Percentiles rank a stretch among this genome's conserved stretches.
These are phyloP conservation scores for Oryzaephilus surinamensis DNA, from an alignment of 1,140 invertebrate genomes.

Conservation along the genomic window DNA sequence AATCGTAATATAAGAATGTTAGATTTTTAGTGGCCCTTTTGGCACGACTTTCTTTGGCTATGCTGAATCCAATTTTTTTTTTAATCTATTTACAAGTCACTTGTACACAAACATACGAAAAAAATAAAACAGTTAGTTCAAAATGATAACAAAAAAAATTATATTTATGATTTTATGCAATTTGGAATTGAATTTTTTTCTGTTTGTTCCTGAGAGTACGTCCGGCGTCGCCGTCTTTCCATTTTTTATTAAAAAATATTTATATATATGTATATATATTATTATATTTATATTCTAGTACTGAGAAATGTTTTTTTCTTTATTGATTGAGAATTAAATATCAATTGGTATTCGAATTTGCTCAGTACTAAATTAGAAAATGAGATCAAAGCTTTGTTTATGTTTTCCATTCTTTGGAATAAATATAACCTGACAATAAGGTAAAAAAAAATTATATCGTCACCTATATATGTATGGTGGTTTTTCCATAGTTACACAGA, in stretches of 20 bases:
- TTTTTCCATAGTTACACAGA: slow-evolving; percentile 12
- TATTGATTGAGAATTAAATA: slow-evolving; percentile 5
- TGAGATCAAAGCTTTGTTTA: slow-evolving; percentile 36
- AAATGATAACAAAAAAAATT: slow-evolving; percentile 1
- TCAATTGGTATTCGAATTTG: neutral
- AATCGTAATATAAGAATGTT: too few relatives aligned
- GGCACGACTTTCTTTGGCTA: slow-evolving; percentile 33
- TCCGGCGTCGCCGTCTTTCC: too few relatives aligned
- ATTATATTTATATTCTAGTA: too few relatives aligned
- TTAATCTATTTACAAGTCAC: slow-evolving; percentile 15
- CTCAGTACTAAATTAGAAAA: slow-evolving; percentile 24
- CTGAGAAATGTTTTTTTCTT: too few relatives aligned
- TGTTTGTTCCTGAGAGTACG: slow-evolving; percentile 34
- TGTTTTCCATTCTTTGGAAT: slow-evolving; percentile 35
- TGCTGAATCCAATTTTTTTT: slow-evolving; percentile 25
- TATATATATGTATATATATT: too few relatives aligned
- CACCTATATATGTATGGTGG: slow-evolving; percentile 5
- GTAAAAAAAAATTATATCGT: slow-evolving; percentile 1
- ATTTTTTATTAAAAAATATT: too few relatives aligned
- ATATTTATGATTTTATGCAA: slow-evolving; percentile 13
- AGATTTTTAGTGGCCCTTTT: slow-evolving; percentile 18
- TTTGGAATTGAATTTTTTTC: too few relatives aligned
- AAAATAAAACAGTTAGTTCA: neutral
- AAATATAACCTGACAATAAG: slow-evolving; percentile 14
- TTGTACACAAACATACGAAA: slow-evolving; percentile 1